These are phyloP conservation scores for Priocnemis perturbator DNA, from an alignment of 2,888 invertebrate genomes.

Conservation along the genomic window DNA sequence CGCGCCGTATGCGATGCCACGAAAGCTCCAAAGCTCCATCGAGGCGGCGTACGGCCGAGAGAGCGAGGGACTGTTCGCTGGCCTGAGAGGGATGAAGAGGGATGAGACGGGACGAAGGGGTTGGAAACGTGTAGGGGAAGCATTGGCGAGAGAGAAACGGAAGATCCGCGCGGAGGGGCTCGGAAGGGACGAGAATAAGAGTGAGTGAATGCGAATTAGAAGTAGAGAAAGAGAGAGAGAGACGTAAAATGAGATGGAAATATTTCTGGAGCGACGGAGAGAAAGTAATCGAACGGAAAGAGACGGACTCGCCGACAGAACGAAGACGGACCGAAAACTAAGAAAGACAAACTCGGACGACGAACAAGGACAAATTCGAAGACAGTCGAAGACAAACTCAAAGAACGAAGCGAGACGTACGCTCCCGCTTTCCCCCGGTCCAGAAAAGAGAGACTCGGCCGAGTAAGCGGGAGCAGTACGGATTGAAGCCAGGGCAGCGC, in stretches of 20 bases:
- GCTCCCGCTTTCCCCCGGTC: too few species aligned
- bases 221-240: too few species aligned
- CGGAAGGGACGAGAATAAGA: conserved; percentile 12
- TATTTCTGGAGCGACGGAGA: conserved; percentile 42
- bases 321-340: conserved; percentile 69
- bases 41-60: background rate
- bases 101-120: too few species aligned
- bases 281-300: conserved; percentile 34
- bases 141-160: background rate
- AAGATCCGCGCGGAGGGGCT: background rate
- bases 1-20: conserved; percentile 34
- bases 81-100: too few species aligned
- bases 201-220: too few species aligned
- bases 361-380: conserved; percentile 35
- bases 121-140: background rate
- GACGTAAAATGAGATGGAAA: too few species aligned
- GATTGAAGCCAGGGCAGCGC: too few species aligned
- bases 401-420: too few species aligned
- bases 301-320: conserved; percentile 61
- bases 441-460: too few species aligned
- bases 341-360: conserved; percentile 66
- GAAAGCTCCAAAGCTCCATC: conserved; percentile 29
- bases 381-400: conserved; percentile 15
- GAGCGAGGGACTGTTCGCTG: background rate
- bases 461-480: too few species aligned